phyloP scores from a whole-genome alignment of 64 coral and sea anemone genomes.

The Actinia tenebrosa region DNA sequence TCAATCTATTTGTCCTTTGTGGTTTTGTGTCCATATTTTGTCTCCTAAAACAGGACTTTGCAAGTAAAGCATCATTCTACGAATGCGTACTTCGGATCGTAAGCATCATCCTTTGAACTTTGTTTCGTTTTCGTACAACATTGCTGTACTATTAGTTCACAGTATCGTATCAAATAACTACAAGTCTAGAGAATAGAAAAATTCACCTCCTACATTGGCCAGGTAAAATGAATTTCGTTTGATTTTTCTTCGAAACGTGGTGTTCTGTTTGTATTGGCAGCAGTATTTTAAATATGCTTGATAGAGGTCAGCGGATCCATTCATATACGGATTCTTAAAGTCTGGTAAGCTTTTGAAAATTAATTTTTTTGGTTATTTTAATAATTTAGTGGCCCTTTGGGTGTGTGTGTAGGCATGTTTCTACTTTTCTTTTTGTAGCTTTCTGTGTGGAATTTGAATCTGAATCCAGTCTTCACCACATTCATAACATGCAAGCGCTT shows the following conservation, averaged over 20 bases:
- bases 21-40: neutral
- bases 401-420: neutral
- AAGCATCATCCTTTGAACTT: neutral
- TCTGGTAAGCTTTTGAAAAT: neutral
- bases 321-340: neutral
- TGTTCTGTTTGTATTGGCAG: neutral
- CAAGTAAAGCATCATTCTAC: neutral
- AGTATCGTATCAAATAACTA: neutral
- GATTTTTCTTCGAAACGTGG: neutral
- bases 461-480: neutral
- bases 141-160: neutral
- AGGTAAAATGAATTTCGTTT: neutral
- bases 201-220: neutral
- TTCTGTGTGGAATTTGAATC: neutral
- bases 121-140: neutral
- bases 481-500: neutral
- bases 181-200: neutral
- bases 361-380: neutral
- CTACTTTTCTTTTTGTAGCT: neutral
- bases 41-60: neutral
- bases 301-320: neutral
- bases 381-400: neutral
- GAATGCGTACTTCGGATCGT: neutral
- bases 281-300: neutral
- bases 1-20: neutral